These are phyloP conservation scores for Lepetodrilus schrolli DNA, from an alignment of 2,888 invertebrate species.

Conservation along the genomic window DNA sequence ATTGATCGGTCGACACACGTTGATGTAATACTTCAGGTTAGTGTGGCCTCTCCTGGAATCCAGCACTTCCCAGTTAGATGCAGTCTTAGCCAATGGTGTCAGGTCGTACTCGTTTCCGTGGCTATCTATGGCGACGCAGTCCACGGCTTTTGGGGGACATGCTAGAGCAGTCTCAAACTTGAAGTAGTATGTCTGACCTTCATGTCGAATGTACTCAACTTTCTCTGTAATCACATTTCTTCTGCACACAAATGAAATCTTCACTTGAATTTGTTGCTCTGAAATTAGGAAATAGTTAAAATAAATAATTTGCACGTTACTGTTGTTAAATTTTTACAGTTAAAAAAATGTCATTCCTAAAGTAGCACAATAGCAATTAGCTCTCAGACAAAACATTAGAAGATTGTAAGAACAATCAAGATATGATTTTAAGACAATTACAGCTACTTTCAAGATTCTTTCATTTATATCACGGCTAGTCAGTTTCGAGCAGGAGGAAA, in stretches of 20 bases:
- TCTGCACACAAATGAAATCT: conserved; percentile 16
- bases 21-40: conserved; percentile 68
- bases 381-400: no score
- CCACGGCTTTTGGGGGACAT: conserved; percentile 59
- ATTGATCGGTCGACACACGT: conserved; percentile 71
- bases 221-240: background rate
- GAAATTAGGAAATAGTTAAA: background rate
- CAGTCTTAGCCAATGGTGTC: conserved; percentile 50
- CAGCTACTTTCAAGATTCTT: no score
- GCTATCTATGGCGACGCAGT: conserved; percentile 59
- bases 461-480: no score
- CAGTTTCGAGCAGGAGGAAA: no score
- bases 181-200: conserved; percentile 52
- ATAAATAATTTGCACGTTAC: no score
- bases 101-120: conserved; percentile 69
- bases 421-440: no score
- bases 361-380: no score
- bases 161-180: conserved; percentile 63
- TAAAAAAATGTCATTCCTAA: no score
- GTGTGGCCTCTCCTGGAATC: conserved; percentile 51
- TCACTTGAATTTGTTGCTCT: conserved; percentile 3
- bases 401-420: no score
- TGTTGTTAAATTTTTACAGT: no score
- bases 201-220: conserved; percentile 42
- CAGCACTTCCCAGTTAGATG: conserved; percentile 61